Conservation (phyloP, 2,888 invertebrate species). For the Psococerastis gibbosa region DNA sequence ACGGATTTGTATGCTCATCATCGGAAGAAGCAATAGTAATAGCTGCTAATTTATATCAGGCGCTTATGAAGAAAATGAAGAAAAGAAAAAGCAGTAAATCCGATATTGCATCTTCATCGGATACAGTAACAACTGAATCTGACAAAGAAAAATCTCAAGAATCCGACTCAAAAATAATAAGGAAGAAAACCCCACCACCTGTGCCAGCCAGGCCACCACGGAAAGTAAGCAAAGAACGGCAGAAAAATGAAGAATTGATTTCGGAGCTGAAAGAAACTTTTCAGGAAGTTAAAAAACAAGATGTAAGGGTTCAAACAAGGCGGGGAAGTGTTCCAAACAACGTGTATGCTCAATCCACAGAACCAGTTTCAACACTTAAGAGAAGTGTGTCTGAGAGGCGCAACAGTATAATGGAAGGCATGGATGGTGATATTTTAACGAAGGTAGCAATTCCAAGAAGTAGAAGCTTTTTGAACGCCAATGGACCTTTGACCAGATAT, state of each 20-base stretch:
- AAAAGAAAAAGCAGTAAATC: slow-evolving; percentile 15
- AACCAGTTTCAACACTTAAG: background rate
- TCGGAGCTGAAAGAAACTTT: slow-evolving; percentile 1
- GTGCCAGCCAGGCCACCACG: slow-evolving; percentile 20
- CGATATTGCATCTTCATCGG: slow-evolving; percentile 6
- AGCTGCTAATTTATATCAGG: slow-evolving; percentile 78
- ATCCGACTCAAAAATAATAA: background rate
- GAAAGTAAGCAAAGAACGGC: slow-evolving; percentile 17
- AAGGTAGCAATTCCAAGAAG: slow-evolving; percentile 72
- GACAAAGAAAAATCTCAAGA: slow-evolving; percentile 2
- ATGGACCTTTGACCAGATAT: slow-evolving; percentile 40
- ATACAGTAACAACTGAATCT: slow-evolving; percentile 3
- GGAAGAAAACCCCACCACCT: slow-evolving; percentile 3
- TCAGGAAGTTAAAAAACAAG: background rate
- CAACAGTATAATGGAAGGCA: slow-evolving; percentile 19
- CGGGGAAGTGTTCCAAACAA: slow-evolving; percentile 10
- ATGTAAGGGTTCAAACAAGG: background rate
- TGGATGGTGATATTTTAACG: slow-evolving; percentile 59
- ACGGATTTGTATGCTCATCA: slow-evolving; percentile 76
- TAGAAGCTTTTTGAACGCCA: slow-evolving; percentile 67
- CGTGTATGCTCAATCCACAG: background rate
- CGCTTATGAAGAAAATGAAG: slow-evolving; percentile 60
- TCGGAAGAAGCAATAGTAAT: slow-evolving; percentile 83
- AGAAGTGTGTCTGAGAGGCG: slow-evolving; percentile 7
- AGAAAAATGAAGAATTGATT: slow-evolving; percentile 10